phyloP scores from a whole-genome alignment of 2,888 invertebrate genomes.

The Anodontia alba region DNA sequence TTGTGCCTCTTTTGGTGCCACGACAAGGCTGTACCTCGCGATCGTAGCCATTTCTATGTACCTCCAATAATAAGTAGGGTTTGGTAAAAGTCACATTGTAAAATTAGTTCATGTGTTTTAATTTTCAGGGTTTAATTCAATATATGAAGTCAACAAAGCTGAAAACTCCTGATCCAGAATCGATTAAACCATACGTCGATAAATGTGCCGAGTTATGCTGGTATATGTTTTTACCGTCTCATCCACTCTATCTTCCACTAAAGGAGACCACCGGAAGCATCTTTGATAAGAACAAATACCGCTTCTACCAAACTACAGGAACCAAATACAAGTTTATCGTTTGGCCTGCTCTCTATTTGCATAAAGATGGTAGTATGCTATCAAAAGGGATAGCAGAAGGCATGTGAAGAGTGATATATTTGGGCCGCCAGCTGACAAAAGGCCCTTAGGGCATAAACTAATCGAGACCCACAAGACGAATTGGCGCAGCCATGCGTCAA shows the following conservation, averaged over 20 bases:
- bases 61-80: too few species aligned
- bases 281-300: background rate
- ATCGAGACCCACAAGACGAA: too few species aligned
- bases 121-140: background rate
- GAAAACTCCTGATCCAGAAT: background rate
- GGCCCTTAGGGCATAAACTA: too few species aligned
- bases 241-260: background rate
- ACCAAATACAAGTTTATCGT: background rate
- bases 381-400: background rate
- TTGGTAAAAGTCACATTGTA: too few species aligned
- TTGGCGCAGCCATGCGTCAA: too few species aligned
- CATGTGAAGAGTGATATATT: too few species aligned
- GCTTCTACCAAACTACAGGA: background rate
- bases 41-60: too few species aligned
- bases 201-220: background rate
- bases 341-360: background rate
- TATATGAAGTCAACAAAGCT: background rate
- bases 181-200: background rate
- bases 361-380: background rate
- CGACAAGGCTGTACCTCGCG: too few species aligned
- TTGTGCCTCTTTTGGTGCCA: too few species aligned
- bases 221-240: background rate
- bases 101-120: too few species aligned
- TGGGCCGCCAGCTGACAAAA: too few species aligned
- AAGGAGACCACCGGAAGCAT: background rate